Evolutionary conservation across 2,113 vertebrate genomes (phyloP), one percentile per base, ranked within the genome.

Genomic region (Pycnonotus jocosus): DNA sequence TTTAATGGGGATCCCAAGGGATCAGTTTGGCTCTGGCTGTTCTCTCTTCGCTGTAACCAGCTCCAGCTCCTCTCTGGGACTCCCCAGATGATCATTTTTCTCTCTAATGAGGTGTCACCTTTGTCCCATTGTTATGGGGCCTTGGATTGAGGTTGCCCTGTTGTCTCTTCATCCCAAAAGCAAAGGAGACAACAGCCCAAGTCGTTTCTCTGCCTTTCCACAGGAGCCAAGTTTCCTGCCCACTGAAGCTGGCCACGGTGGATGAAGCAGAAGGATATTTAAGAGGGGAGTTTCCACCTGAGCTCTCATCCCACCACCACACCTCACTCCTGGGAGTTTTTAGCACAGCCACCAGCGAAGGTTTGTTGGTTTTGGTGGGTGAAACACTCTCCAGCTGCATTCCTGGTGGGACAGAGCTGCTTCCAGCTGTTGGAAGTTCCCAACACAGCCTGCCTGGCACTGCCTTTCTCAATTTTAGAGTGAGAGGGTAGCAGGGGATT

Each of bases 201-300:
- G 42, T 12, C 65, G 20, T 61, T 92, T 54, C 78, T 62, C 22
- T 95, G 68, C 44, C 10, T 83, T 56, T 61, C 79, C 77, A 0
- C n/a, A 99, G 98, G 84, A 98, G 97, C 86, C 93, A 20, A 38
- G 76, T 97, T 58, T 48, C 98, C 58, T 96, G 94, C 91, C 99
- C 99, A 1, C 68, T 97, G 76, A 94, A 57, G 16, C 91, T 99
- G 95, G 92, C 94, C 15, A 98, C 98, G 1, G 31, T 97, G 11
- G 98, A 98, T 54, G 98, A 99, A 94, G 98, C 98, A 91, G 98
- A 97, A 88, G 97, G 97, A 13, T 99, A 98, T 97, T 97, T 99
- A 79, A 98, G 95, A 81, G 98, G 98, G 15, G 97, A 97, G 6
- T 95, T 98, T 57, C 97, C 95, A n/a, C 28, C 96, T 42, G 95